Percentiles rank a stretch among this genome's conserved stretches.
phyloP scores from a whole-genome alignment of 2,113 vertebrate genomes.

The Podocnemis expansa region DNA sequence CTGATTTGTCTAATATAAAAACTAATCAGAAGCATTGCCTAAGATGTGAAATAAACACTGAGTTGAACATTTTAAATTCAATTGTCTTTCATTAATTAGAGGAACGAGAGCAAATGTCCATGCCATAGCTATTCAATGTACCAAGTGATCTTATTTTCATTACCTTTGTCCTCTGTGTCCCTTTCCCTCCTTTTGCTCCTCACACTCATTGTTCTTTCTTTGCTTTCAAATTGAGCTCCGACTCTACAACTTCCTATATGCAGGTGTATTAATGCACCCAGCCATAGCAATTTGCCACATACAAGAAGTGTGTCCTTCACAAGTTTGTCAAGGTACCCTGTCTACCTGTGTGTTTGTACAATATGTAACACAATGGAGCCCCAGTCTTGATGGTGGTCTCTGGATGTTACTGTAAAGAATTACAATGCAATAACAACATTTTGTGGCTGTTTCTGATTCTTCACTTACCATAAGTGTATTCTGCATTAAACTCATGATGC shows the following conservation, averaged over 20 bases:
- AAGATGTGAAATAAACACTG: neutral
- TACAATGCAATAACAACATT: neutral
- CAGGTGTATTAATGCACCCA: neutral
- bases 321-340: neutral
- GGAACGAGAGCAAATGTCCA: neutral
- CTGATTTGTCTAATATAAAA: neutral
- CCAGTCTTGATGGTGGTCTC: neutral
- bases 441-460: neutral
- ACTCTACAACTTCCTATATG: neutral
- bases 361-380: neutral
- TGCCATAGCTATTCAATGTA: neutral
- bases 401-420: neutral
- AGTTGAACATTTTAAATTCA: neutral
- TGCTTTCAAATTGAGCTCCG: neutral
- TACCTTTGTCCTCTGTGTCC: neutral
- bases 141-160: neutral
- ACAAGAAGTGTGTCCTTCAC: neutral
- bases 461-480: neutral
- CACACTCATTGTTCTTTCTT: neutral
- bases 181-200: neutral
- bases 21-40: neutral
- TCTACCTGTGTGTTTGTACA: neutral
- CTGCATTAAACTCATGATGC: neutral
- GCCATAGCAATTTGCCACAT: neutral
- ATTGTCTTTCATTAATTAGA: neutral